Conservation (phyloP, 1,140 invertebrate species). For the Drosophila biarmipes region DNA sequence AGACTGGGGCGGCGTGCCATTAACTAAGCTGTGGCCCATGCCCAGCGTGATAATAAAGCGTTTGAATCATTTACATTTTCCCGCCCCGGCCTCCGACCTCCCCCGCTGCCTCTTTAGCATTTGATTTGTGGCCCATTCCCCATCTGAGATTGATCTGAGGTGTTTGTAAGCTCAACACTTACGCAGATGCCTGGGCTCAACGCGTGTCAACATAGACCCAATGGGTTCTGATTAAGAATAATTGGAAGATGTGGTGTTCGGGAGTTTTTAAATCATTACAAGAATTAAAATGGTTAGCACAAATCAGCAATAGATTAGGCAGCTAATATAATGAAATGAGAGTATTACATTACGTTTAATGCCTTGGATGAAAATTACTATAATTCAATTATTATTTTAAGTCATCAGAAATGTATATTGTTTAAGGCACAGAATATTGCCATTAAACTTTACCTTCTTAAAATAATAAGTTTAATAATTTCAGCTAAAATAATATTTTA, state of each 20-base stretch:
- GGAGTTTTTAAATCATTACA: not conserved
- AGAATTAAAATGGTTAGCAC: not conserved
- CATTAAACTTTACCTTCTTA: too few relatives aligned
- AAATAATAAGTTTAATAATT: too few relatives aligned
- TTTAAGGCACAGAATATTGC: too few relatives aligned
- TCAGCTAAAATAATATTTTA: too few relatives aligned
- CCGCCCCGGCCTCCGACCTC: not conserved
- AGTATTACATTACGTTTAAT: too few relatives aligned
- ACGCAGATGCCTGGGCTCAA: slow-evolving; percentile 15
- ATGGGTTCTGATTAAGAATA: slow-evolving; percentile 21
- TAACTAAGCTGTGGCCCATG: slow-evolving; percentile 59
- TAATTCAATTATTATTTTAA: too few relatives aligned
- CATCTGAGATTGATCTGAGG: slow-evolving; percentile 23
- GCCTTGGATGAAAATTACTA: too few relatives aligned
- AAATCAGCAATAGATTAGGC: too few relatives aligned
- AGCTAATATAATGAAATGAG: too few relatives aligned
- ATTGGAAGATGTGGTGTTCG: slow-evolving; percentile 1
- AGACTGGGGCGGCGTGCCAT: slow-evolving; percentile 52
- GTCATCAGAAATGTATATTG: too few relatives aligned
- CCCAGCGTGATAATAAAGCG: slow-evolving; percentile 74
- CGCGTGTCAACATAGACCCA: slow-evolving; percentile 22
- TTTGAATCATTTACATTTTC: slow-evolving; percentile 73
- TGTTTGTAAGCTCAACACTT: slow-evolving; percentile 41
- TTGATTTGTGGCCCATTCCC: slow-evolving; percentile 48
- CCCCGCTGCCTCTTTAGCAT: slow-evolving; percentile 21